Conservation (phyloP, 2,113 vertebrate genomes). For the Halcyon malimbica region DNA sequence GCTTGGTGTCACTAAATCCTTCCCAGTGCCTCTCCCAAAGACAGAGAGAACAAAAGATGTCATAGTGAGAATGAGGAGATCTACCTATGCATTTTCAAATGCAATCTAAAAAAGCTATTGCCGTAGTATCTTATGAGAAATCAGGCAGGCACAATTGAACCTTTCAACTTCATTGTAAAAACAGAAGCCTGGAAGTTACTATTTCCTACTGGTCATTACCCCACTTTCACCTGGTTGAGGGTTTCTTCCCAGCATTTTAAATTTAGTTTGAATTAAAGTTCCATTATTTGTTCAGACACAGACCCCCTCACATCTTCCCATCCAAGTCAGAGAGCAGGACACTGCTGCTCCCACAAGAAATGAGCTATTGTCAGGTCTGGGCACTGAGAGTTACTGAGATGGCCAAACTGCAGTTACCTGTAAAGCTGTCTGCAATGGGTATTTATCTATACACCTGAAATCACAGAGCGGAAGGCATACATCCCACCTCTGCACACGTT, state of each 20-base stretch:
- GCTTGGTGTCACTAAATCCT: background rate
- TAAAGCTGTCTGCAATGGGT: no score
- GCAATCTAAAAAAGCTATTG: background rate
- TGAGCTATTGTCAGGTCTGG: background rate
- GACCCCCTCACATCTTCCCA: background rate
- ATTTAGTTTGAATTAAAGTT: background rate
- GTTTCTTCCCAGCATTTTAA: background rate
- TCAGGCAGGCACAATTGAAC: fast-evolving
- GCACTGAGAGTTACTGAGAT: background rate
- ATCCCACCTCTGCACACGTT: background rate
- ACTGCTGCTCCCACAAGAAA: background rate
- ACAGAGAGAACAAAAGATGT: background rate
- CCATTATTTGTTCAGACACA: background rate
- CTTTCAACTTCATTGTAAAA: background rate
- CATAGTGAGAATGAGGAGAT: background rate
- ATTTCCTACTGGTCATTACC: background rate
- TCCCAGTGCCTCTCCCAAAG: background rate
- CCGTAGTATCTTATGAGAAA: background rate
- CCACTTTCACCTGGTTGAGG: background rate
- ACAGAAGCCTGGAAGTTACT: background rate
- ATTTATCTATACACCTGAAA: background rate
- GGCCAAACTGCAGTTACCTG: background rate
- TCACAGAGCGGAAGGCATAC: conserved; percentile 7
- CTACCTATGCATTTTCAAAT: background rate
- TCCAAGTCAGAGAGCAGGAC: background rate